phyloP scores from a whole-genome alignment of 2,113 vertebrate species.

The Dolichallabes microphthalmus region DNA sequence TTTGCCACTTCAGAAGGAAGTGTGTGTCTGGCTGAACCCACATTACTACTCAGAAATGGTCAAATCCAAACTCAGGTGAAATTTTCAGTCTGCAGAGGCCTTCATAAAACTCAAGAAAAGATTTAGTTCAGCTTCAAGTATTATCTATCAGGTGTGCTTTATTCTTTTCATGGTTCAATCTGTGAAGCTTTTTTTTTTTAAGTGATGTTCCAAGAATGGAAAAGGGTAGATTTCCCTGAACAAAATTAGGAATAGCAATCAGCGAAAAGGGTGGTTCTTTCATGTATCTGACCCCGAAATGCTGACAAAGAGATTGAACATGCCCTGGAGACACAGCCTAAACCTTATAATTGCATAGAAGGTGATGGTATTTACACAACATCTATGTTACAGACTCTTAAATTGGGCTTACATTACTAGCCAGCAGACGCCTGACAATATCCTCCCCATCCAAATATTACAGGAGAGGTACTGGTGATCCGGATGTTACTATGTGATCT shows the following conservation, averaged over 20 bases:
- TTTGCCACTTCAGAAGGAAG: not conserved
- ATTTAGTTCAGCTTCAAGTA: not conserved
- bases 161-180: not conserved
- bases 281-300: not conserved
- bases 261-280: not conserved
- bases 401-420: not conserved
- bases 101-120: not conserved
- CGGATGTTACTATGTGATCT: not conserved
- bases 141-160: not conserved
- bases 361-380: not conserved
- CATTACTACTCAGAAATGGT: not conserved
- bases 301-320: not conserved
- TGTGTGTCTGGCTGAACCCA: not conserved
- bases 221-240: not conserved
- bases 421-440: not conserved
- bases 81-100: not conserved
- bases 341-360: not conserved
- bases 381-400: not conserved
- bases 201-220: not conserved
- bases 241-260: not conserved
- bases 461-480: not conserved
- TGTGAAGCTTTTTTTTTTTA: too few relatives aligned
- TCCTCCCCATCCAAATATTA: not conserved
- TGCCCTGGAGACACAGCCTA: not conserved
- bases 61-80: not conserved